Evolutionary conservation across 2,888 invertebrate species (phyloP).

Genomic region (Rhabditoides inermis): DNA sequence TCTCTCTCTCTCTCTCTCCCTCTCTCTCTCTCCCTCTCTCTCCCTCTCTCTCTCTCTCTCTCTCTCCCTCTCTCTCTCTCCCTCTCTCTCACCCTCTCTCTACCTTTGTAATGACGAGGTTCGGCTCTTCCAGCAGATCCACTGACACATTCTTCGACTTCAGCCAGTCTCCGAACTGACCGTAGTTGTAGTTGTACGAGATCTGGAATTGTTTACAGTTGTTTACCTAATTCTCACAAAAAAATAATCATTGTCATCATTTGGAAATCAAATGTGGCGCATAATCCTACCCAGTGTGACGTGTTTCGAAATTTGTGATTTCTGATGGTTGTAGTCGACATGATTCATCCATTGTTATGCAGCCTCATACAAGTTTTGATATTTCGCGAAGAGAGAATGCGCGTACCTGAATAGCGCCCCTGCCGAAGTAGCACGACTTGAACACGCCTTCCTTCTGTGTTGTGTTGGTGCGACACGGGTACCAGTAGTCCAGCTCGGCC

Average conservation of each 20-base stretch:
- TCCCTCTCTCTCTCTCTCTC: background rate
- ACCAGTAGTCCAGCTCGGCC: constrained; percentile 34
- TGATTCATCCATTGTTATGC: no score
- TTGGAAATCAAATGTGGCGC: no score
- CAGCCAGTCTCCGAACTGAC: constrained; percentile 40
- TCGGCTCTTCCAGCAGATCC: constrained; percentile 32
- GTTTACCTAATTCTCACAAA: no score
- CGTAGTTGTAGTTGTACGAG: constrained; percentile 47
- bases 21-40: background rate
- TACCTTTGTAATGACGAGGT: constrained; percentile 23
- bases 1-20: background rate
- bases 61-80: constrained; percentile 5
- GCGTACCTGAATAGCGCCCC: constrained; percentile 39
- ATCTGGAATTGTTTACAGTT: constrained; percentile 23
- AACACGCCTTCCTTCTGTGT: constrained; percentile 1
- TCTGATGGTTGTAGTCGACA: no score
- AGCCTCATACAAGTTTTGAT: no score
- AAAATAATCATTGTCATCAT: no score
- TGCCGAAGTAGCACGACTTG: constrained; percentile 41
- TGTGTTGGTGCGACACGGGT: constrained; percentile 19
- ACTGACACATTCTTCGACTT: constrained; percentile 19
- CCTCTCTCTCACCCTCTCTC: background rate
- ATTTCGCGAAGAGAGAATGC: no score
- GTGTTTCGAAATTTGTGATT: no score
- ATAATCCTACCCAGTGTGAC: no score